Percentiles rank a stretch among this genome's conserved stretches.
Evolutionary conservation across 2,888 invertebrate species (phyloP).

Genomic region (Epicampocera succincta): DNA sequence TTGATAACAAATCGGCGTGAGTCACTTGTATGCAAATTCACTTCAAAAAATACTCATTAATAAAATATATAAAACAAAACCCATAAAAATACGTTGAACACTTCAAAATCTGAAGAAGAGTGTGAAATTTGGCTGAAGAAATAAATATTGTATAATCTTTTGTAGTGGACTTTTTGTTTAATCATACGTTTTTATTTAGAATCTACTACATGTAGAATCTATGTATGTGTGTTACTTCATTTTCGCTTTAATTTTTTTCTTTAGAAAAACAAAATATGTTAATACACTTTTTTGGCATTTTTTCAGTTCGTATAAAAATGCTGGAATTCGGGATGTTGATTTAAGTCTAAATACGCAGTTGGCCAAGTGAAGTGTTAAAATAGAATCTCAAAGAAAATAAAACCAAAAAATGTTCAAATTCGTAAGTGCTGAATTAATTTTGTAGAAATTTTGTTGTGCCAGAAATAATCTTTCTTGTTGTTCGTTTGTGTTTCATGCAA

Average conservation of each 20-base stretch:
- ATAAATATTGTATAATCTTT: conserved; percentile 36
- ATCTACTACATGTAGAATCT: no score
- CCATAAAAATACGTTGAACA: conserved; percentile 30
- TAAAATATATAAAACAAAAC: conserved; percentile 32
- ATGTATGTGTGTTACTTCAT: conserved; percentile 34
- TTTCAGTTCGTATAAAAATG: conserved; percentile 75
- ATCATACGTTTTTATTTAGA: conserved; percentile 54
- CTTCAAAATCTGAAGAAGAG: conserved; percentile 61
- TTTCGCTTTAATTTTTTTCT: neutral
- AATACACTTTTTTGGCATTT: conserved; percentile 5
- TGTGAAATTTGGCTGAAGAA: conserved; percentile 71
- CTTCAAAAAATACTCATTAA: conserved; percentile 41
- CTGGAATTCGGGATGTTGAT: conserved; percentile 60
- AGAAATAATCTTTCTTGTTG: no score
- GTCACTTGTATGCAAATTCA: conserved; percentile 52
- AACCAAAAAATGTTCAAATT: conserved; percentile 75
- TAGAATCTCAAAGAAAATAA: conserved; percentile 57
- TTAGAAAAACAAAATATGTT: conserved; percentile 38
- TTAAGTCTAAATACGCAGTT: conserved; percentile 70
- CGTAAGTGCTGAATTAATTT: conserved; percentile 66
- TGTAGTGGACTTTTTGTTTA: conserved; percentile 33
- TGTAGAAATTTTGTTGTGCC: neutral
- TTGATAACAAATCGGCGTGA: conserved; percentile 36
- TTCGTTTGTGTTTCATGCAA: no score
- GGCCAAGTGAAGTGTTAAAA: conserved; percentile 69